A percentile compares a stretch with the other conserved stretches of the same genome.
Evolutionary conservation across 2,888 invertebrate genomes (phyloP).

Genomic region (Strigamia transsilvanica): DNA sequence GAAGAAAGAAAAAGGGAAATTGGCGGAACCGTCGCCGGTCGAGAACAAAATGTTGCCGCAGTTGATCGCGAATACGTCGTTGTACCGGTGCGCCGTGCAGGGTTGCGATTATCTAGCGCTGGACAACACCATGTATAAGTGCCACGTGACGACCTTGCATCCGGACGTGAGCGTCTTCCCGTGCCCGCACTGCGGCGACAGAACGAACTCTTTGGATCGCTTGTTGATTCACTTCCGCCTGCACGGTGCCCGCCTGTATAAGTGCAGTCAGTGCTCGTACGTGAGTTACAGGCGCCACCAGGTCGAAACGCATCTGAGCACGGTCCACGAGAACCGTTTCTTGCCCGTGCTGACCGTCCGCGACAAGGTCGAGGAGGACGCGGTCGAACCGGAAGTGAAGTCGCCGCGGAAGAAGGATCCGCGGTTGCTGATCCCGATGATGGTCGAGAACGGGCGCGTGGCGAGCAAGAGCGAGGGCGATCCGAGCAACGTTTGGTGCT

Average conservation of each 20-base stretch:
- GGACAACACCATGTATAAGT: constrained; percentile 75
- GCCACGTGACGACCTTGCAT: constrained; percentile 78
- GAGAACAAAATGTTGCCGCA: constrained; percentile 62
- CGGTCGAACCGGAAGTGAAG: constrained; percentile 7
- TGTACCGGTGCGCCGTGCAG: constrained; percentile 77
- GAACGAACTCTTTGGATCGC: constrained; percentile 67
- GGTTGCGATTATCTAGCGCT: constrained; percentile 77
- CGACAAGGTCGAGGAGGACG: constrained; percentile 62
- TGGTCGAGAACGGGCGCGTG: not conserved
- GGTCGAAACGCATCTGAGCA: constrained; percentile 72
- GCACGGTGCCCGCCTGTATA: constrained; percentile 77
- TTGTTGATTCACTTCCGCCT: constrained; percentile 77
- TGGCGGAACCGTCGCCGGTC: not conserved
- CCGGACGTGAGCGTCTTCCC: constrained; percentile 70
- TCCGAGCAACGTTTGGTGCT: constrained; percentile 44
- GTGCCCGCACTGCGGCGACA: constrained; percentile 77
- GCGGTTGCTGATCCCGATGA: not conserved
- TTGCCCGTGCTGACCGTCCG: constrained; percentile 59
- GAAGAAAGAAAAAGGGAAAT: not conserved
- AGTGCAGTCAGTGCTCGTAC: constrained; percentile 75
- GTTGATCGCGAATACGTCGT: constrained; percentile 68
- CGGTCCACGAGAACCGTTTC: constrained; percentile 39
- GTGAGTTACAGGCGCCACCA: constrained; percentile 71
- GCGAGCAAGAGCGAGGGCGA: not conserved
- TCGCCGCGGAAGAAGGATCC: not conserved